A percentile compares a stretch with the other conserved stretches of the same genome.
These are phyloP conservation scores for Stichopus chloronotus DNA, from an alignment of 35 echinoderm and acorn worm species.

Conservation along the genomic window DNA sequence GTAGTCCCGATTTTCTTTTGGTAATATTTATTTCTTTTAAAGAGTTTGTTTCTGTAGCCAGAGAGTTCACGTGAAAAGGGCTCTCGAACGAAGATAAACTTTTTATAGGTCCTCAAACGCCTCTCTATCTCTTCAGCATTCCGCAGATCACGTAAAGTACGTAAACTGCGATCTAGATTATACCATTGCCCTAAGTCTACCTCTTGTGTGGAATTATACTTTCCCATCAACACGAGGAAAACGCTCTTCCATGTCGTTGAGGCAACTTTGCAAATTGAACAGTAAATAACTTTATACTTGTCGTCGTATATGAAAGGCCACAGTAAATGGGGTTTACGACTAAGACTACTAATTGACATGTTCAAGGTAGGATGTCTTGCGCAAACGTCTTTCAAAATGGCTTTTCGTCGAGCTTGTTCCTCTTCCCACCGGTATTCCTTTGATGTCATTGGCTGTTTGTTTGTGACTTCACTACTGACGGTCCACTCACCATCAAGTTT, in stretches of 20 bases:
- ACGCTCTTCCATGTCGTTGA: conserved; percentile 88
- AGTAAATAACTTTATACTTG: conserved; percentile 72
- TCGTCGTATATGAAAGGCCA: conserved; percentile 83
- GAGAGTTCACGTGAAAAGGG: conserved; percentile 84
- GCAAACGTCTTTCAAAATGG: neutral
- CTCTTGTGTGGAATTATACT: conserved; percentile 70
- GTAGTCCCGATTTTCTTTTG: conserved; percentile 39
- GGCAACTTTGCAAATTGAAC: conserved; percentile 73
- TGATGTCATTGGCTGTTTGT: neutral
- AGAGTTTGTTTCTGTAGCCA: conserved; percentile 81
- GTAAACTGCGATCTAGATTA: conserved; percentile 48
- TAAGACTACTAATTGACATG: conserved; percentile 48
- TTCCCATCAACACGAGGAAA: conserved; percentile 79
- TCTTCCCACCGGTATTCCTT: neutral
- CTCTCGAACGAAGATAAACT: conserved; percentile 84
- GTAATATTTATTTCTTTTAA: conserved; percentile 43
- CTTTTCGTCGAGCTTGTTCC: neutral
- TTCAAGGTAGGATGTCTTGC: neutral
- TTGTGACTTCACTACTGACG: too few relatives aligned
- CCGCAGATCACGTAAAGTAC: conserved; percentile 51
- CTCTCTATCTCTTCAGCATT: conserved; percentile 61
- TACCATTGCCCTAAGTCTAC: conserved; percentile 57
- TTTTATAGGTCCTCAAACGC: conserved; percentile 74
- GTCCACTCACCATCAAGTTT: too few relatives aligned
- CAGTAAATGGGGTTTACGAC: conserved; percentile 11